A percentile compares a stretch with the other conserved stretches of the same genome.
Evolutionary conservation across 2,888 invertebrate species (phyloP).

Genomic region (Epirrhoe tristata): DNA sequence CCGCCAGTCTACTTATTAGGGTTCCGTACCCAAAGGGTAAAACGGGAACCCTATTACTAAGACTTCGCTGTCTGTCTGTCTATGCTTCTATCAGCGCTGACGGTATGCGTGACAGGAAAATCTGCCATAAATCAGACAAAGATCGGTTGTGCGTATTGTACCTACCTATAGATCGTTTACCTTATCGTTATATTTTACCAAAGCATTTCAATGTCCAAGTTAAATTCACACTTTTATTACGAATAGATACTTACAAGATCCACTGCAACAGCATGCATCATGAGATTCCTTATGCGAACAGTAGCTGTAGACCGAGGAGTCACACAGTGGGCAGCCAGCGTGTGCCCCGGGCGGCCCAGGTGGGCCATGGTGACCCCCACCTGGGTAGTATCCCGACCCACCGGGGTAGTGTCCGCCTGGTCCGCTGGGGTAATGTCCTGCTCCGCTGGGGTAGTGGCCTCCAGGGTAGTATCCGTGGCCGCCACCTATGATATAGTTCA

Average conservation of each 20-base stretch:
- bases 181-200: too few relatives aligned
- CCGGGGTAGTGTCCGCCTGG: slow-evolving; percentile 52
- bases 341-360: slow-evolving; percentile 78
- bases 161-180: too few relatives aligned
- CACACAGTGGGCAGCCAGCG: slow-evolving; percentile 89
- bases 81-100: too few relatives aligned
- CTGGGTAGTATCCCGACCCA: slow-evolving; percentile 51
- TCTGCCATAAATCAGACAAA: too few relatives aligned
- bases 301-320: slow-evolving; percentile 91
- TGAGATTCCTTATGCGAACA: slow-evolving; percentile 91
- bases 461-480: slow-evolving; percentile 61
- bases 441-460: slow-evolving; percentile 47
- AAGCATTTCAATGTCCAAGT: too few relatives aligned
- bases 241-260: slow-evolving; percentile 77
- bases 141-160: too few relatives aligned
- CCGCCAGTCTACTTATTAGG: too few relatives aligned
- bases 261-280: slow-evolving; percentile 90
- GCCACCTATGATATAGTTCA: slow-evolving; percentile 79
- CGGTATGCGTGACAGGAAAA: too few relatives aligned
- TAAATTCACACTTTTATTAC: too few relatives aligned
- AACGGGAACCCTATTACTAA: too few relatives aligned
- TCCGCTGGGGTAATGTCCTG: slow-evolving; percentile 46
- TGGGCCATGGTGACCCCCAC: slow-evolving; percentile 48
- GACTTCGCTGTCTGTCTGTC: too few relatives aligned
- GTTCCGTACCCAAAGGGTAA: too few relatives aligned